Evolutionary conservation across 2,888 invertebrate genomes (phyloP).

Genomic region (Pachycephus smyrnensis): DNA sequence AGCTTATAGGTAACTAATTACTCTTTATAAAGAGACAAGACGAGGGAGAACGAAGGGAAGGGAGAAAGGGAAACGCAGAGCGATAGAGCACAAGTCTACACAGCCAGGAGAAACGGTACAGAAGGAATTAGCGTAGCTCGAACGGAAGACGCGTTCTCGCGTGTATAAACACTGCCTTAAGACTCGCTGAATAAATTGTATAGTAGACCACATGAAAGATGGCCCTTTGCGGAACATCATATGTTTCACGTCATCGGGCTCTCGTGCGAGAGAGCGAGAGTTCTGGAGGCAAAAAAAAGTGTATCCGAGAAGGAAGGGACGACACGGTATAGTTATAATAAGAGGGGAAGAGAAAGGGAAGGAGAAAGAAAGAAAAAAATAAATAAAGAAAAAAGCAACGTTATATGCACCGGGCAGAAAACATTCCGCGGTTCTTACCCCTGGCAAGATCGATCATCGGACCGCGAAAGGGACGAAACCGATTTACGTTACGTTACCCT

Average conservation of each 20-base stretch:
- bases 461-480: neutral
- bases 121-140: neutral
- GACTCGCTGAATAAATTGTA: constrained; percentile 5
- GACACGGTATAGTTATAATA: neutral
- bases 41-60: constrained; percentile 19
- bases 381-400: neutral
- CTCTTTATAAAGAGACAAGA: neutral
- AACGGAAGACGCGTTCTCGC: neutral
- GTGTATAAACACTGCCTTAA: neutral
- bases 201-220: neutral
- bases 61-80: neutral
- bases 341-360: neutral
- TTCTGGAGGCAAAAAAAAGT: neutral
- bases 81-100: neutral
- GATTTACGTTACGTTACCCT: neutral
- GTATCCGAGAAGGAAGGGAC: neutral
- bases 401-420: neutral
- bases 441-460: neutral
- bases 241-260: constrained; percentile 5
- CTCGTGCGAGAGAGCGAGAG: neutral
- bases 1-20: neutral
- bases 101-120: neutral
- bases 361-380: neutral
- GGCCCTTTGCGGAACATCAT: constrained; percentile 1
- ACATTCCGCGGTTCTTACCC: neutral